phyloP scores from a whole-genome alignment of 2,797 vertebrate species.

The Tiaroga cobitis region DNA sequence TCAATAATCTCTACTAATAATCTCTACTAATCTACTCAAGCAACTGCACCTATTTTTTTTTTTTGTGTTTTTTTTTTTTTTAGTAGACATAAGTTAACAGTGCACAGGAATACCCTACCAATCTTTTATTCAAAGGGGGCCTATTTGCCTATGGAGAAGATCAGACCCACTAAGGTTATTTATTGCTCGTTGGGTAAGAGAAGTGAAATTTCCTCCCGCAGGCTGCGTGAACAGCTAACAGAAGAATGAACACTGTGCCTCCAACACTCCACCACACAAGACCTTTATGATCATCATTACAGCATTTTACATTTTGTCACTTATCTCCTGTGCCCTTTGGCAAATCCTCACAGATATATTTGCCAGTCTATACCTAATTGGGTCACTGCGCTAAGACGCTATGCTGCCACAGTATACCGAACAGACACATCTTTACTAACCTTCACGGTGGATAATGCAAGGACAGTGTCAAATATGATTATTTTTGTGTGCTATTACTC shows the following conservation, averaged over 20 bases:
- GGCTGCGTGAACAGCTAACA: slow-evolving; percentile 39
- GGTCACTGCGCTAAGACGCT: slow-evolving; percentile 49
- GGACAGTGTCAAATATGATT: slow-evolving; percentile 51
- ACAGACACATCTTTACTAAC: slow-evolving; percentile 47
- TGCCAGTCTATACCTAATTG: slow-evolving; percentile 51
- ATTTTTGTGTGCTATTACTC: slow-evolving; percentile 51
- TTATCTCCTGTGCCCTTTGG: slow-evolving; percentile 55
- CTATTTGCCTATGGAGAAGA: slow-evolving; percentile 74
- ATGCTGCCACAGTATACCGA: slow-evolving; percentile 21
- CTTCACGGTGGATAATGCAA: slow-evolving; percentile 56
- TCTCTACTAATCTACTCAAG: too few relatives aligned
- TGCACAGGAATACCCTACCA: slow-evolving; percentile 61
- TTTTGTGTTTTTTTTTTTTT: neutral
- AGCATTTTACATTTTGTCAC: slow-evolving; percentile 54
- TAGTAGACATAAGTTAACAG: slow-evolving; percentile 42
- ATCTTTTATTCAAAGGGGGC: slow-evolving; percentile 69
- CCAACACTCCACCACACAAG: slow-evolving; percentile 50
- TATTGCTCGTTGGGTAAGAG: slow-evolving; percentile 65
- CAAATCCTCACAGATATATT: slow-evolving; percentile 53
- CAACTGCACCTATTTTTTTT: too few relatives aligned
- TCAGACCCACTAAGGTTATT: slow-evolving; percentile 71
- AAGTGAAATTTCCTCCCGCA: slow-evolving; percentile 44
- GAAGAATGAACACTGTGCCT: slow-evolving; percentile 48
- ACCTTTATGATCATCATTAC: slow-evolving; percentile 54
- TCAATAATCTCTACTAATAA: neutral